Base-by-base conservation (phyloP, 2,888 invertebrate genomes). In the Teleogryllus oceanicus region DNA sequence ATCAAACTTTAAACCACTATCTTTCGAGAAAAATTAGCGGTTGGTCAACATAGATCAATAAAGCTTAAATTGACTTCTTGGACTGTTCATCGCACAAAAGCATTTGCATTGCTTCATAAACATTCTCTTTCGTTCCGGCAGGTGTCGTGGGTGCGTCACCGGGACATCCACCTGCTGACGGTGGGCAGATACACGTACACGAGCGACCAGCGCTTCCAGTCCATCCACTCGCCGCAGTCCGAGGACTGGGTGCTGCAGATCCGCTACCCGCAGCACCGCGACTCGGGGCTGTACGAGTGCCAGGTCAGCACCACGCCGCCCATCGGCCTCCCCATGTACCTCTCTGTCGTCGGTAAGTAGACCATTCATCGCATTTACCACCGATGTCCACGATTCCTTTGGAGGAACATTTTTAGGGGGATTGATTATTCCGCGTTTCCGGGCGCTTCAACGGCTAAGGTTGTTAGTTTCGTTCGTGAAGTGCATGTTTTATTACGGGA, bases 191-290 rank as follows among this genome's bases (percentile, higher is more conserved):
- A 91, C 84, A 93, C 93, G 16, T 94, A 93, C 86, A 93, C 93
- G 76, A 94, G 94, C 20, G 96, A 96, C 87, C 94, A 94, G 89
- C 90, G 96, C 86, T 96, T 96, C 87, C 92, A 93, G 85, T 92
- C 94, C 84, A 93, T 94, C 80, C 95, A 95, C 88, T 94, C 93
- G 85, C 94, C 95, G 82, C 92, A 93, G 86, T 94, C 94, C 49
- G 95, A 94, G 87, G 94, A 95, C 86, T 95, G 95, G 95, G 94
- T 94, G 84, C 88, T 95, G 83, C 94, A 95, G 89, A 92, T 93
- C 79, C 90, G 92, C 85, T 95, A 93, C 86, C 93, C 95, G 8
- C 95, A 95, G 86, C 90, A 92, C 62, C 91, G 94, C 84, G 96
- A 96, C 88, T 93, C 94, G 0, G 96, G 96, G 81, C 87, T 90